phyloP scores from a whole-genome alignment of 2,888 invertebrate species.

The Drosophila helvetica region DNA sequence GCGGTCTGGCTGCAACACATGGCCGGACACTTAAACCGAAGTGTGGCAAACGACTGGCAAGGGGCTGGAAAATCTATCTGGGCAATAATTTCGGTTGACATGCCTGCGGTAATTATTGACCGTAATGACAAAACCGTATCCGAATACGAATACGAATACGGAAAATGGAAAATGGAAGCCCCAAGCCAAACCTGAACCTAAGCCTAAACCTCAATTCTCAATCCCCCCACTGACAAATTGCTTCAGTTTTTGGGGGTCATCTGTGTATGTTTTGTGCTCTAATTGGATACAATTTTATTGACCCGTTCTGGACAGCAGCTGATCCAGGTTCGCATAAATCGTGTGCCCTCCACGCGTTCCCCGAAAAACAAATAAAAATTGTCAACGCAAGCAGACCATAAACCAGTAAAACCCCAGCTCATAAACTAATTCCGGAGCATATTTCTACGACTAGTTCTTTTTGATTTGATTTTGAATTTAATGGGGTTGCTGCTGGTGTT shows the following conservation, averaged over 20 bases:
- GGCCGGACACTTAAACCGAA: slow-evolving; percentile 74
- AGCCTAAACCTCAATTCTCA: neutral
- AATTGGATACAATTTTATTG: slow-evolving; percentile 66
- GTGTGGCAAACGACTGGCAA: slow-evolving; percentile 53
- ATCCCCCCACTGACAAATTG: slow-evolving; percentile 64
- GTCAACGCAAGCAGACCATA: slow-evolving; percentile 29
- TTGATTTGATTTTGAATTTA: slow-evolving; percentile 27
- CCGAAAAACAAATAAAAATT: slow-evolving; percentile 53
- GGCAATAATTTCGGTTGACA: slow-evolving; percentile 82
- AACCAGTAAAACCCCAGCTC: slow-evolving; percentile 21
- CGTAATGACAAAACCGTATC: slow-evolving; percentile 81
- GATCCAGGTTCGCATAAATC: slow-evolving; percentile 49
- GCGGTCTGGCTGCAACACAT: slow-evolving; percentile 78
- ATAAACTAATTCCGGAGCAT: slow-evolving; percentile 30
- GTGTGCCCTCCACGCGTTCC: slow-evolving; percentile 20
- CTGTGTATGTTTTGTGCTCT: slow-evolving; percentile 41
- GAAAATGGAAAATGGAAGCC: slow-evolving; percentile 53
- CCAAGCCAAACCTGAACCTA: slow-evolving; percentile 1
- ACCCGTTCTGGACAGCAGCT: slow-evolving; percentile 34
- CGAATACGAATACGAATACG: slow-evolving; percentile 19
- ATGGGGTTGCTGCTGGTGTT: neutral
- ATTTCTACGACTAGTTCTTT: slow-evolving; percentile 15
- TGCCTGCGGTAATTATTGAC: slow-evolving; percentile 83
- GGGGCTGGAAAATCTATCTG: slow-evolving; percentile 68
- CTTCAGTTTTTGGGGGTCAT: slow-evolving; percentile 64